Conservation (phyloP, 2,888 invertebrate genomes). For the Dolomedes plantarius region DNA sequence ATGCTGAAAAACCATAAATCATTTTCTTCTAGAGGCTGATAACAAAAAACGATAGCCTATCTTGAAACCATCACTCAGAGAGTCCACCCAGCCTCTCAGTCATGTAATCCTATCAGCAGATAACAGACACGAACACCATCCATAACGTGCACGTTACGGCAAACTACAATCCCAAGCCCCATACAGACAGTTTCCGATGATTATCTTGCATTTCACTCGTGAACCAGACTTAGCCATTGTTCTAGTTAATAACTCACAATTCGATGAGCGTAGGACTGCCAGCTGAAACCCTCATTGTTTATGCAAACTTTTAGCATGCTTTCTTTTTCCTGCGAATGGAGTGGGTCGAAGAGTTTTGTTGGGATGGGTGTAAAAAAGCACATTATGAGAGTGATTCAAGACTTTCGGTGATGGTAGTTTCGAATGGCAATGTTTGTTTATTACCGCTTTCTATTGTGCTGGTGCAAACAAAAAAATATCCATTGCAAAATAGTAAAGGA, state of each 20-base stretch:
- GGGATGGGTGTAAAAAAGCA: background rate
- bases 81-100: background rate
- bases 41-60: background rate
- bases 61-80: background rate
- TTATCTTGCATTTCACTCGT: background rate
- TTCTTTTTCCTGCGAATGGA: background rate
- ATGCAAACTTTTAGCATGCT: background rate
- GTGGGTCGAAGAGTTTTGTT: background rate
- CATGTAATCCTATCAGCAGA: background rate
- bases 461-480: no score
- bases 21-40: background rate
- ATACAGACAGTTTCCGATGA: background rate
- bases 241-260: background rate
- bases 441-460: no score
- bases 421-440: no score
- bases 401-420: background rate
- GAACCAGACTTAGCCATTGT: background rate
- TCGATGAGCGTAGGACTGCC: background rate
- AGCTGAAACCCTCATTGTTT: background rate
- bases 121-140: background rate
- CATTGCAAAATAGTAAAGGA: no score
- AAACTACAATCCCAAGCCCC: background rate
- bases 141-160: background rate
- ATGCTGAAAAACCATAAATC: background rate
- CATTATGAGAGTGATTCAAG: background rate